Evolutionary conservation across 1,140 invertebrate species (phyloP).

Genomic region (Drosophila ficusphila): DNA sequence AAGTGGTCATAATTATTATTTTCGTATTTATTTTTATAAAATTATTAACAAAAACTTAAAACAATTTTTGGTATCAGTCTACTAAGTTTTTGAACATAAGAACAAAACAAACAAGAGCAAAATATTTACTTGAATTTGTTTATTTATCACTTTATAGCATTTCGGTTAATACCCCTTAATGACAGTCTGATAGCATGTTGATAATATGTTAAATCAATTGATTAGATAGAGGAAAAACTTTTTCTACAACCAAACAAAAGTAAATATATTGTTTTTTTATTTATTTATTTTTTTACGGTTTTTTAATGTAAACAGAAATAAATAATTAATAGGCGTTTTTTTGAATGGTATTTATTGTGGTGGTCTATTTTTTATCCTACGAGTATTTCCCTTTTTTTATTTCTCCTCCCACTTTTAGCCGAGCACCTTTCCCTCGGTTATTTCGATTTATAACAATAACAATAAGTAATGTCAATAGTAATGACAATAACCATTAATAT

Average conservation of each 20-base stretch:
- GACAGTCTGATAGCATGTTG: slow-evolving; percentile 7
- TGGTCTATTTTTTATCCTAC: too few relatives aligned
- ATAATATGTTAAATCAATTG: slow-evolving; percentile 20
- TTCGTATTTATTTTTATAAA: background rate
- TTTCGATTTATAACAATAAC: slow-evolving; percentile 65
- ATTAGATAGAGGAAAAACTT: slow-evolving; percentile 32
- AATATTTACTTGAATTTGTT: slow-evolving; percentile 25
- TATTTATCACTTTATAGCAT: slow-evolving; percentile 37
- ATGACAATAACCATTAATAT: slow-evolving; percentile 52
- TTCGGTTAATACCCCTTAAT: slow-evolving; percentile 29
- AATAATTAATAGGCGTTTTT: too few relatives aligned
- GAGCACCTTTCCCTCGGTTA: too few relatives aligned
- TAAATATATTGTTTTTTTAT: background rate
- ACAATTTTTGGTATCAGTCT: too few relatives aligned
- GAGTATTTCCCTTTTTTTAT: too few relatives aligned
- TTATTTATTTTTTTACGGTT: background rate
- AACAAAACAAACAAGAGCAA: background rate
- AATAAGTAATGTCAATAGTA: slow-evolving; percentile 43
- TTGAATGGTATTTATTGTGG: too few relatives aligned
- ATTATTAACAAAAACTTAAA: background rate
- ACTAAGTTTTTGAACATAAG: too few relatives aligned
- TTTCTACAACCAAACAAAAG: slow-evolving; percentile 1
- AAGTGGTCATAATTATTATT: too few relatives aligned
- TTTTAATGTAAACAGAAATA: too few relatives aligned
- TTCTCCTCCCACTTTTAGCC: too few relatives aligned